phyloP scores from a whole-genome alignment of 1,140 invertebrate species.

The Lepidostoma basale region DNA sequence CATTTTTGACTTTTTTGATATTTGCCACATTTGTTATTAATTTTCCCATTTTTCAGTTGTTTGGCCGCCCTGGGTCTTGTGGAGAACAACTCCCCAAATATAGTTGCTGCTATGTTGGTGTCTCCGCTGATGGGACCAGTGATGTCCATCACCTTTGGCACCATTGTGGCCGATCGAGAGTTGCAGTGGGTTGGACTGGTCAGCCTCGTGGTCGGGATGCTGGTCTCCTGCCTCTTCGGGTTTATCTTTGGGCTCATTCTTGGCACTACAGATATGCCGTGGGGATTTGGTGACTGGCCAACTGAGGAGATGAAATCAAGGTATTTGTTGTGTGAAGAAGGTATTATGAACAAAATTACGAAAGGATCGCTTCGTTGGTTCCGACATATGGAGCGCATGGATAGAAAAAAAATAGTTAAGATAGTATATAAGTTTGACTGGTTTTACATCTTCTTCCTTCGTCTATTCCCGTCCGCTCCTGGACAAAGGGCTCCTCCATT shows the following conservation, averaged over 20 bases:
- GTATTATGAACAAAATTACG: too few relatives aligned
- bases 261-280: slow-evolving; percentile 74
- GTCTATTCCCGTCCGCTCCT: too few relatives aligned
- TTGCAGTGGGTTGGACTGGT: slow-evolving; percentile 69
- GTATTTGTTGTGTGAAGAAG: too few relatives aligned
- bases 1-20: background rate
- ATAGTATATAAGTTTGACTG: too few relatives aligned
- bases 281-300: slow-evolving; percentile 79
- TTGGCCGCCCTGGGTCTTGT: slow-evolving; percentile 65
- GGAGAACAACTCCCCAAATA: slow-evolving; percentile 74
- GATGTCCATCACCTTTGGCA: slow-evolving; percentile 84
- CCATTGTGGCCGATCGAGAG: slow-evolving; percentile 74
- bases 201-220: slow-evolving; percentile 72
- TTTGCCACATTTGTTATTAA: background rate
- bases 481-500: too few relatives aligned
- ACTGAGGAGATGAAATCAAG: slow-evolving; percentile 82
- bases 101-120: slow-evolving; percentile 87
- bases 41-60: slow-evolving; percentile 51
- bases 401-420: too few relatives aligned
- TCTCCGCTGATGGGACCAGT: slow-evolving; percentile 89
- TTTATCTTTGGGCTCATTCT: slow-evolving; percentile 80
- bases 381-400: too few relatives aligned
- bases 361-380: too few relatives aligned
- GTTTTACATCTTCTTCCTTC: too few relatives aligned
- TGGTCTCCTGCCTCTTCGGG: slow-evolving; percentile 75